Base-by-base conservation (phyloP, 2,113 vertebrate genomes). In the Lutjanus erythropterus region DNA sequence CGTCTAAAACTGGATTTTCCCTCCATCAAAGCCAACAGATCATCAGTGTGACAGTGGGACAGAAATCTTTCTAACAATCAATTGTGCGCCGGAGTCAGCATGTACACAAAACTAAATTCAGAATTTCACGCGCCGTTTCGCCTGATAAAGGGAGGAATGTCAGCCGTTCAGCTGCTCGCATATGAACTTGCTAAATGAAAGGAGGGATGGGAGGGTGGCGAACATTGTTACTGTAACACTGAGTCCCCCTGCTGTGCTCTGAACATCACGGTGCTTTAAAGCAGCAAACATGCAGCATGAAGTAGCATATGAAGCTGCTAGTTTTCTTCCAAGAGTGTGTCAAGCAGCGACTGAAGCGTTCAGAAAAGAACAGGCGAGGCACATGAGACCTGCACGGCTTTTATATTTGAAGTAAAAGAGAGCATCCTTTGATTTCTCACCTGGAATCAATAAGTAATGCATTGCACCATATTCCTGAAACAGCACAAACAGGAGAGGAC, bases 41-140 rank as follows among this genome's bases (percentile, higher is more conserved):
- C 80, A 81, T 81, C 58, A 70, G 31, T 69, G 72, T 83, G 83
- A 84, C 81, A 76, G 39, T 53, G 67, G 33, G 71, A 78, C 71
- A 67, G 73, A 78, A 79, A 91, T 89, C 81, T 86, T 74, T 81
- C 74, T 23, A 88, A 66, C 86, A 71, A 88, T 91, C 84, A 81
- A 25, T 25, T 62, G 55, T 53, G 67, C 33, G 50, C 65, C 67
- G 47, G 73, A 79, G 76, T 68, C 66, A 37, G 66, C 77, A 60
- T 47, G 25, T 29, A 29, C 64, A 65, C 68, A 76, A 52, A 65
- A 62, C 50, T 41, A 73, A 64, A 87, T 71, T 75, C 41, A 5
- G 82, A 59, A 74, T 88, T 86, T 88, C 78, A 85, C 12, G 61
- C 44, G 2, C 47, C 12, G 25, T 75, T 78, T 86, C 68, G 76